Conservation (phyloP, 2,888 invertebrate species). For the Pheosia tremula region DNA sequence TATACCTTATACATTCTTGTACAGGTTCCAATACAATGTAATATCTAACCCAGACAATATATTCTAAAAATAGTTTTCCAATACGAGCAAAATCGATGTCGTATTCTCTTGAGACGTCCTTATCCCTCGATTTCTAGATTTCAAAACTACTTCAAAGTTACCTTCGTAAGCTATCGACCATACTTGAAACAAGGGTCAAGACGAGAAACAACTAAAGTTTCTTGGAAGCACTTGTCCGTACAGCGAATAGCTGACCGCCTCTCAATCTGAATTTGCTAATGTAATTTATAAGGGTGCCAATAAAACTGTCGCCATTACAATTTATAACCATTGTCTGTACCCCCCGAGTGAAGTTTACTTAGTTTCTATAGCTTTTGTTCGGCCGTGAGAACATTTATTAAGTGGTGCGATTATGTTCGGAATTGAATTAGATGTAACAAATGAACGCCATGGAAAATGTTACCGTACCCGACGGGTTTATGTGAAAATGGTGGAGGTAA, state of each 20-base stretch:
- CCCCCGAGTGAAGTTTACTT: conserved; percentile 43
- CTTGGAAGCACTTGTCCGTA: conserved; percentile 33
- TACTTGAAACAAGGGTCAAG: conserved; percentile 20
- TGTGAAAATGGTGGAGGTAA: background rate
- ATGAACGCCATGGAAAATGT: conserved; percentile 9
- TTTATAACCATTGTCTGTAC: conserved; percentile 65
- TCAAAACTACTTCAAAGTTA: background rate
- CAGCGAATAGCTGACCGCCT: conserved; percentile 52
- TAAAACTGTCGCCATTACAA: conserved; percentile 71
- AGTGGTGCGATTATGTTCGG: conserved; percentile 25
- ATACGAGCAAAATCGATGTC: background rate
- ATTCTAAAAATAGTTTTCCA: background rate
- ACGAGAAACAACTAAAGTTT: conserved; percentile 28
- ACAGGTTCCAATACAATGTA: no score
- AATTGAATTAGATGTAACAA: conserved; percentile 28
- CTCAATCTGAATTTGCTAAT: conserved; percentile 60
- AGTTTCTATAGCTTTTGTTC: conserved; percentile 34
- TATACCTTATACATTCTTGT: no score
- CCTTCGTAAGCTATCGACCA: conserved; percentile 16
- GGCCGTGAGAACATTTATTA: conserved; percentile 32
- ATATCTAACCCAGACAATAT: no score
- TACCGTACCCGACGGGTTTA: background rate
- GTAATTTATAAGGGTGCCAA: conserved; percentile 74
- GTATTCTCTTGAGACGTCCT: background rate
- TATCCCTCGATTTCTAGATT: background rate